phyloP scores from a whole-genome alignment of 2,113 vertebrate genomes.

The Triplophysa dalaica region DNA sequence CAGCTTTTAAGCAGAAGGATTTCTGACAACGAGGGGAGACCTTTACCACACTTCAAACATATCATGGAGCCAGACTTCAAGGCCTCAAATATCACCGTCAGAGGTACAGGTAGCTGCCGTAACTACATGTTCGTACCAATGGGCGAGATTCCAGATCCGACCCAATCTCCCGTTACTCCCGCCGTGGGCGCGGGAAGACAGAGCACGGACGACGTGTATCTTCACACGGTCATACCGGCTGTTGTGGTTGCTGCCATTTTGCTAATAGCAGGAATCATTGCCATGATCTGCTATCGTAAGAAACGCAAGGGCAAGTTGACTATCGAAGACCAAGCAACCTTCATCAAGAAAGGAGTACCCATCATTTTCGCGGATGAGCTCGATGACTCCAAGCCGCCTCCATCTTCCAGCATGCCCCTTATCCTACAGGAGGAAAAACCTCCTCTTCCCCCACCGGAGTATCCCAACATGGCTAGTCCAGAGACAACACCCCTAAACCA shows the following conservation, averaged over 20 bases:
- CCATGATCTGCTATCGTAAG: slow-evolving; percentile 98
- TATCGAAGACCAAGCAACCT: slow-evolving; percentile 97
- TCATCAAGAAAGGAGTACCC: slow-evolving; percentile 97
- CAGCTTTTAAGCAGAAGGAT: slow-evolving; percentile 79
- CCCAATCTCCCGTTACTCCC: slow-evolving; percentile 66
- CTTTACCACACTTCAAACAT: slow-evolving; percentile 70
- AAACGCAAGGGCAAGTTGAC: slow-evolving; percentile 96
- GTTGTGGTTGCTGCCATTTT: slow-evolving; percentile 96
- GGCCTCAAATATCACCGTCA: slow-evolving; percentile 78
- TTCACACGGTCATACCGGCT: slow-evolving; percentile 95
- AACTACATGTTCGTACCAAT: slow-evolving; percentile 85
- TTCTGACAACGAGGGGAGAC: slow-evolving; percentile 75
- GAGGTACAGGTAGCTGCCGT: slow-evolving; percentile 81
- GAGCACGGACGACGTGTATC: slow-evolving; percentile 91
- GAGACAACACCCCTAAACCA: slow-evolving; percentile 93
- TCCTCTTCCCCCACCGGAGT: slow-evolving; percentile 93
- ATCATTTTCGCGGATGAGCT: slow-evolving; percentile 97
- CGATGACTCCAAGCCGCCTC: slow-evolving; percentile 93
- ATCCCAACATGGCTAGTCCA: slow-evolving; percentile 90
- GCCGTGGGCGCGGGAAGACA: slow-evolving; percentile 82
- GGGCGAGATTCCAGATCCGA: slow-evolving; percentile 59
- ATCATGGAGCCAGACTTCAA: slow-evolving; percentile 88
- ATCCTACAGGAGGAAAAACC: slow-evolving; percentile 98
- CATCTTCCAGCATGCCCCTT: slow-evolving; percentile 95
- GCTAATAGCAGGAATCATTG: slow-evolving; percentile 91